phyloP scores from a whole-genome alignment of 1,140 invertebrate species.

The Drosophila varians region DNA sequence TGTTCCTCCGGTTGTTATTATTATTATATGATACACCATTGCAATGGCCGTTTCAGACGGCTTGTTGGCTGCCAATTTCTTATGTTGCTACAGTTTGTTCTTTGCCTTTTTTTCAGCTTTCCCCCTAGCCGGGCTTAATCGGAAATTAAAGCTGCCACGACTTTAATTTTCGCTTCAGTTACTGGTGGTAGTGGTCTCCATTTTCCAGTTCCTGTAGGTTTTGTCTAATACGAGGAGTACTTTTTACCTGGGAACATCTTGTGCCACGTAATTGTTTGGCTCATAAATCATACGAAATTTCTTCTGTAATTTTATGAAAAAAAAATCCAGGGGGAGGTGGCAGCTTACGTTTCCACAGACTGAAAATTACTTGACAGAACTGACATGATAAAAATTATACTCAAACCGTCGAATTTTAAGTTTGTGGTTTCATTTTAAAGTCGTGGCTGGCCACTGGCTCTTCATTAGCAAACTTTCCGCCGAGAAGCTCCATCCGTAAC shows the following conservation, averaged over 20 bases:
- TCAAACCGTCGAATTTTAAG: not conserved
- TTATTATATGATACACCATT: conserved; percentile 80
- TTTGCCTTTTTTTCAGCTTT: conserved; percentile 27
- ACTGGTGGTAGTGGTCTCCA: conserved; percentile 17
- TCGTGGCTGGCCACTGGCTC: conserved; percentile 34
- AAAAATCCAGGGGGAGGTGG: not conserved
- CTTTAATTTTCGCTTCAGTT: conserved; percentile 75
- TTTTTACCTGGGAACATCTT: conserved; percentile 70
- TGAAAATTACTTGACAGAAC: conserved; percentile 50
- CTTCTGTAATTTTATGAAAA: conserved; percentile 65
- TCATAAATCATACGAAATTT: conserved; percentile 75
- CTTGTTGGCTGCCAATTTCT: conserved; percentile 75
- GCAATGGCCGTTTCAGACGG: conserved; percentile 68
- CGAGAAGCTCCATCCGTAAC: not conserved
- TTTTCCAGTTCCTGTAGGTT: conserved; percentile 23
- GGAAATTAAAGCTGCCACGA: conserved; percentile 81
- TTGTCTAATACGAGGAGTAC: conserved; percentile 20
- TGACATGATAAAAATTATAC: conserved; percentile 15
- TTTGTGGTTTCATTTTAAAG: conserved; percentile 19
- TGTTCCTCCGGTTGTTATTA: conserved; percentile 58
- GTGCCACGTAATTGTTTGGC: conserved; percentile 67
- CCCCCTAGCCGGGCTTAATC: conserved; percentile 63
- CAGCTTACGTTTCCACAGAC: conserved; percentile 54
- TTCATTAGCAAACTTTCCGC: conserved; percentile 39
- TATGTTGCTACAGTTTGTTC: conserved; percentile 72